These are phyloP conservation scores for Frankliniella fusca DNA, from an alignment of 2,888 invertebrate species.

Conservation along the genomic window DNA sequence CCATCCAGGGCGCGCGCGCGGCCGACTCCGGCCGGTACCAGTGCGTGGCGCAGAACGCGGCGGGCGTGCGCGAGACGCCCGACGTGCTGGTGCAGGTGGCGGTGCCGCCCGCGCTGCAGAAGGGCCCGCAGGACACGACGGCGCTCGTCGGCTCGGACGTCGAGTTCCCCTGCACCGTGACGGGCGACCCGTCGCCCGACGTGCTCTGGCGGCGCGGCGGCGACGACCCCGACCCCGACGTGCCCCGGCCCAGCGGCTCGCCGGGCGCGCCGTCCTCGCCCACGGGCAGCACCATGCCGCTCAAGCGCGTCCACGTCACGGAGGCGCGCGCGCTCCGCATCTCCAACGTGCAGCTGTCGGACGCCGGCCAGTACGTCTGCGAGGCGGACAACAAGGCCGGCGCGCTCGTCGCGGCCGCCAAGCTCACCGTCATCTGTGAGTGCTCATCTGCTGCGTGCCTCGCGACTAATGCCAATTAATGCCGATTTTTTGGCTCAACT, in stretches of 20 bases:
- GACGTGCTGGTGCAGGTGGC: slow-evolving; percentile 72
- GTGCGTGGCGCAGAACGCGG: slow-evolving; percentile 50
- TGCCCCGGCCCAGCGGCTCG: not conserved
- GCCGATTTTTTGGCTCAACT: too few species aligned
- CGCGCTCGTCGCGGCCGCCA: not conserved
- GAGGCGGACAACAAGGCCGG: slow-evolving; percentile 19
- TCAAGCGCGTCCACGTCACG: not conserved
- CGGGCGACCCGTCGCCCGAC: slow-evolving; percentile 75
- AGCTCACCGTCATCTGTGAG: slow-evolving; percentile 29
- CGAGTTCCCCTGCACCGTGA: slow-evolving; percentile 76
- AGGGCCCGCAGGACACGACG: slow-evolving; percentile 75
- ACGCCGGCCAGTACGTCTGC: slow-evolving; percentile 10
- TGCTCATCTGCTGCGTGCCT: slow-evolving; percentile 15
- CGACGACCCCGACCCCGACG: slow-evolving; percentile 46
- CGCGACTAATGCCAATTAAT: too few species aligned
- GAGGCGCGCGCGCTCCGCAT: not conserved
- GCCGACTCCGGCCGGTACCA: slow-evolving; percentile 46
- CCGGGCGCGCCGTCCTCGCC: not conserved
- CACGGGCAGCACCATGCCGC: not conserved
- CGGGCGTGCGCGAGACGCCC: slow-evolving; percentile 58
- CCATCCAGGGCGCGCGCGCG: slow-evolving; percentile 9
- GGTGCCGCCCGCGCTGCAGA: slow-evolving; percentile 83
- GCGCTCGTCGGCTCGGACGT: slow-evolving; percentile 73
- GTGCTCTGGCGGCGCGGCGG: slow-evolving; percentile 73
- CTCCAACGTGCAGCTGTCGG: slow-evolving; percentile 2